Base-by-base conservation (phyloP, 2,888 invertebrate genomes). In the Drosophila barbarae region DNA sequence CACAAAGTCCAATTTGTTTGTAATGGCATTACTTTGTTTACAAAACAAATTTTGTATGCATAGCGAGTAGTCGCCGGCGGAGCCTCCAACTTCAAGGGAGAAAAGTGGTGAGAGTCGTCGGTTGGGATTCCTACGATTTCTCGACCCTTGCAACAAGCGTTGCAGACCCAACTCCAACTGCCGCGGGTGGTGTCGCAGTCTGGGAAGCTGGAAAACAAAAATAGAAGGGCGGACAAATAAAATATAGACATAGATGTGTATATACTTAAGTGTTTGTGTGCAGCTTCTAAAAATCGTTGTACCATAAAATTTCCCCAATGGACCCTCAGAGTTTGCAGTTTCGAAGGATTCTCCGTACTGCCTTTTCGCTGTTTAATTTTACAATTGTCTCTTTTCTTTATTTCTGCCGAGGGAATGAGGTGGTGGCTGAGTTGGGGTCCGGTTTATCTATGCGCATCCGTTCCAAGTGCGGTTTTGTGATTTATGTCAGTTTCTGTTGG, bases 241-340 rank as follows among this genome's bases (percentile, higher is more conserved):
- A 58, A 51, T 68, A 58, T 69, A 65, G 64, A 47, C 66, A 41
- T 65, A 30, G 35, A 65, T 46, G 38, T 63, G 38, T 63, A 18
- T 41, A 30, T 35, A 23, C 26, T 18, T 44, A n/a, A 65, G 61
- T 75, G 73, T 61, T 49, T 44, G 58, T 71, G 69, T 64, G 70
- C 61, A 72, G 46, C 51, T 82, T 84, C 67, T 58, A 77, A 78
- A 59, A 83, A 77, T 86, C 86, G 76, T 69, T 86, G 84, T 82
- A 82, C 79, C 86, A 84, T 85, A 84, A 87, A 86, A 86, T 87
- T 85, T 87, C 78, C 85, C 86, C 83, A 83, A 74, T 78, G 87
- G 85, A 75, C 80, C 77, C 64, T 79, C 74, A 52, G 52, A 58
- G 72, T 46, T 64, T 61, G 54, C 56, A 66, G 55, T 70, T 68